Evolutionary conservation across 2,113 vertebrate genomes (phyloP).

Genomic region (Indicator maculatus): DNA sequence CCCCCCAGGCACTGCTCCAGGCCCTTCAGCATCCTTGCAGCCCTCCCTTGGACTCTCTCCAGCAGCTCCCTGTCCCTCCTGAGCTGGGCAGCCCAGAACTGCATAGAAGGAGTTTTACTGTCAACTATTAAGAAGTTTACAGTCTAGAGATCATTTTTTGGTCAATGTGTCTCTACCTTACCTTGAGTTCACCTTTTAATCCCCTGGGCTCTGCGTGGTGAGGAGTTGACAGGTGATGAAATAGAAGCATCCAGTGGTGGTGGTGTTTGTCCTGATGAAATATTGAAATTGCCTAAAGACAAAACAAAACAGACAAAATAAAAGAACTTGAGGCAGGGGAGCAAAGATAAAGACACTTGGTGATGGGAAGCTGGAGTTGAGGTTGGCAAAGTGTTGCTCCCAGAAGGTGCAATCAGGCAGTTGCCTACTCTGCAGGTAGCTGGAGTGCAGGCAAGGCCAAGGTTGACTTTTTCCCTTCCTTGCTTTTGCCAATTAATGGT

Average conservation of each 20-base stretch:
- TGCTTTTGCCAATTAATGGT: not conserved
- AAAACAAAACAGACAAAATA: not conserved
- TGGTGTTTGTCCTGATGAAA: constrained; percentile 31
- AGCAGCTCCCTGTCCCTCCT: too few species aligned
- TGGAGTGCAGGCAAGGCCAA: not conserved
- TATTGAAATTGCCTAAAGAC: constrained; percentile 30
- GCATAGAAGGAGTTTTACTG: not conserved
- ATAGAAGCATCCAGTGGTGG: not conserved
- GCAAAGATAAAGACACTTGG: not conserved
- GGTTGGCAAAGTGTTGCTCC: not conserved
- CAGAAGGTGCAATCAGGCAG: not conserved
- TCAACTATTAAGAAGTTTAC: not conserved
- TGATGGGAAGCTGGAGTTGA: too few species aligned
- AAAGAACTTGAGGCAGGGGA: not conserved
- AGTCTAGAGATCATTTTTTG: not conserved
- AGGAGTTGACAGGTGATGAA: not conserved
- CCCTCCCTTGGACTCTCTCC: too few species aligned
- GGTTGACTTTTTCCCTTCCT: not conserved
- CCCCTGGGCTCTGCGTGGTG: not conserved
- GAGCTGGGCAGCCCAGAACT: too few species aligned
- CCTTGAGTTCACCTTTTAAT: not conserved
- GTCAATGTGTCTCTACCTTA: not conserved
- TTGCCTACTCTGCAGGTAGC: not conserved
- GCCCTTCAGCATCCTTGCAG: too few species aligned
- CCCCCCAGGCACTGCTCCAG: too few species aligned